A percentile compares a stretch with the other conserved stretches of the same genome.
phyloP scores from a whole-genome alignment of 2,113 vertebrate genomes.

The Tinamus guttatus region DNA sequence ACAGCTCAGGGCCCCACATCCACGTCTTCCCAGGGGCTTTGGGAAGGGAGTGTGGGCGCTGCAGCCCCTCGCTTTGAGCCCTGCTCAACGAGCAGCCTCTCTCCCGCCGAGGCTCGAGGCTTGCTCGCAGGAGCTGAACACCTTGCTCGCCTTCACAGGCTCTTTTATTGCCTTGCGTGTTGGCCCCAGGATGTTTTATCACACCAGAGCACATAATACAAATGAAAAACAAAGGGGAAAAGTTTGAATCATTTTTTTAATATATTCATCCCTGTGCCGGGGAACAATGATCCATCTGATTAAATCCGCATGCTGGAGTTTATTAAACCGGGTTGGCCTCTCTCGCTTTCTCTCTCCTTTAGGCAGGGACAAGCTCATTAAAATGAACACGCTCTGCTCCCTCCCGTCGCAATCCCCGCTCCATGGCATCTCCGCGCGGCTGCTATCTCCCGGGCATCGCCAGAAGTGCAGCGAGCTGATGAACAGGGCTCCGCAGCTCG shows the following conservation, averaged over 20 bases:
- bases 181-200: slow-evolving; percentile 67
- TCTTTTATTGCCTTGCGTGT: slow-evolving; percentile 49
- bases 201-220: slow-evolving; percentile 57
- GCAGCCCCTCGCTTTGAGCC: neutral
- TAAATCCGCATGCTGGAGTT: slow-evolving; percentile 48
- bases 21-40: neutral
- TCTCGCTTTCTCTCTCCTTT: slow-evolving; percentile 61
- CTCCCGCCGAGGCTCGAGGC: neutral
- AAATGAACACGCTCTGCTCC: slow-evolving; percentile 57
- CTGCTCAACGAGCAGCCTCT: neutral
- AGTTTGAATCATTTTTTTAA: slow-evolving; percentile 70
- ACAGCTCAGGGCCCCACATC: neutral
- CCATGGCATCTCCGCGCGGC: neutral
- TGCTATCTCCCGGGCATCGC: neutral
- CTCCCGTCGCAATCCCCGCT: neutral
- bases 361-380: slow-evolving; percentile 72
- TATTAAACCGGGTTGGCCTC: slow-evolving; percentile 68
- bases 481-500: neutral
- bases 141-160: neutral
- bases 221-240: slow-evolving; percentile 73
- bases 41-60: neutral
- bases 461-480: neutral
- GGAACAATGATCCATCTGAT: slow-evolving; percentile 72
- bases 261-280: slow-evolving; percentile 66
- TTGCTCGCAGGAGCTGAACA: neutral